These are phyloP conservation scores for Notiomystis cincta DNA, from an alignment of 2,113 vertebrate genomes.

Conservation along the genomic window DNA sequence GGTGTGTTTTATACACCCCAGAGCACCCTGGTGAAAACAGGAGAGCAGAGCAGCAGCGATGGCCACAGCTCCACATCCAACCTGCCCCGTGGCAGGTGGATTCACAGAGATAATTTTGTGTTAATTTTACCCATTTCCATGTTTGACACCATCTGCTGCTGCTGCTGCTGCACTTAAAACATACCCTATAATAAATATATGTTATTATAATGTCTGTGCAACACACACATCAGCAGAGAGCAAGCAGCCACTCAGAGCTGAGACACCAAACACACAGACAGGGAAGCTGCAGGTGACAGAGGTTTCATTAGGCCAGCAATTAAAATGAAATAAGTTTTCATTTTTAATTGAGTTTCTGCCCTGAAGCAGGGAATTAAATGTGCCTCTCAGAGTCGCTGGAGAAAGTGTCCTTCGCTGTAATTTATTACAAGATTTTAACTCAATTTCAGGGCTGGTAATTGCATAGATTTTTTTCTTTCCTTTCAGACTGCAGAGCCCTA, in stretches of 20 bases:
- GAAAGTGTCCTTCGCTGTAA: not conserved
- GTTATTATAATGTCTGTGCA: not conserved
- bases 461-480: not conserved
- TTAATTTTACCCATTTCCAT: not conserved
- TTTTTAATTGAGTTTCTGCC: constrained; percentile 35
- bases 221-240: not conserved
- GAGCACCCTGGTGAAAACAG: not conserved
- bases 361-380: not conserved
- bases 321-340: not conserved
- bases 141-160: not conserved
- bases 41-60: not conserved
- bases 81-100: fast-evolving
- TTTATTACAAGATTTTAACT: constrained; percentile 29
- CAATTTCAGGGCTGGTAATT: constrained; percentile 15
- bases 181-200: not conserved
- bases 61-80: not conserved
- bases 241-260: not conserved
- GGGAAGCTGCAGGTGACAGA: not conserved
- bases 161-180: not conserved
- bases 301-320: constrained; percentile 1
- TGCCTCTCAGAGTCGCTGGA: not conserved
- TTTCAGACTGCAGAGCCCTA: not conserved
- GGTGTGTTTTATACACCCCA: fast-evolving
- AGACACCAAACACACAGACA: fast-evolving
- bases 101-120: not conserved